Evolutionary conservation across 2,888 invertebrate species (phyloP).

Genomic region (Penaeus monodon): DNA sequence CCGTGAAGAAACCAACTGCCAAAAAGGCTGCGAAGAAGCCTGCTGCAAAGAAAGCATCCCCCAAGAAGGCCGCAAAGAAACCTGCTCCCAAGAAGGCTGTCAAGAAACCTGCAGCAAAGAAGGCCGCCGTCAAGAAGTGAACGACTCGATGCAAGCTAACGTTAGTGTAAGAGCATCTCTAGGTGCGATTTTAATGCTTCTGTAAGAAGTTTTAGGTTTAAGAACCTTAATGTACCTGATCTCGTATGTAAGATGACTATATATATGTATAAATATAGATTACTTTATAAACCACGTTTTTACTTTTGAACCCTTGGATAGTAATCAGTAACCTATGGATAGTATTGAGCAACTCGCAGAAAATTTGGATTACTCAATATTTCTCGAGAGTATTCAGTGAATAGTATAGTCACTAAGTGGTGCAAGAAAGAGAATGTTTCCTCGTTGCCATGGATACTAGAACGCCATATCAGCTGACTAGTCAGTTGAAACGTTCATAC

Average conservation of each 20-base stretch:
- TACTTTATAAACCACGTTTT: too few species aligned
- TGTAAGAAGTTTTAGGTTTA: conserved; percentile 49
- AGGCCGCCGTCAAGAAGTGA: conserved; percentile 22
- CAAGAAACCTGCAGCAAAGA: conserved; percentile 30
- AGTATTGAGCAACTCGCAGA: too few species aligned
- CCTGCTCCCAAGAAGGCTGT: conserved; percentile 33
- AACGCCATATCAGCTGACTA: too few species aligned
- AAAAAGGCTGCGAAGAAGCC: conserved; percentile 41
- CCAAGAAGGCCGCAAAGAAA: conserved; percentile 34
- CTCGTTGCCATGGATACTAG: too few species aligned
- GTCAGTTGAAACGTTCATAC: too few species aligned
- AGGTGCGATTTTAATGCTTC: conserved; percentile 52
- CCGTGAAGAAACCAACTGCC: conserved; percentile 37
- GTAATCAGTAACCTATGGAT: too few species aligned
- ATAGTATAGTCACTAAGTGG: too few species aligned
- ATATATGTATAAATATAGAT: neutral
- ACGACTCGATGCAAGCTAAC: neutral
- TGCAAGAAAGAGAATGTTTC: too few species aligned
- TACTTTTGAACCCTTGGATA: too few species aligned
- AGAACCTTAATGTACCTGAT: neutral
- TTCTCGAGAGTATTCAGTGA: too few species aligned
- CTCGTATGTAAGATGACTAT: conserved; percentile 38
- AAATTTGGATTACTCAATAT: too few species aligned
- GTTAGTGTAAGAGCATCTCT: conserved; percentile 37
- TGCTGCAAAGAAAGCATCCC: conserved; percentile 37